Evolutionary conservation across 2,888 invertebrate species (phyloP).

Genomic region (Rhyacophila evoluta): DNA sequence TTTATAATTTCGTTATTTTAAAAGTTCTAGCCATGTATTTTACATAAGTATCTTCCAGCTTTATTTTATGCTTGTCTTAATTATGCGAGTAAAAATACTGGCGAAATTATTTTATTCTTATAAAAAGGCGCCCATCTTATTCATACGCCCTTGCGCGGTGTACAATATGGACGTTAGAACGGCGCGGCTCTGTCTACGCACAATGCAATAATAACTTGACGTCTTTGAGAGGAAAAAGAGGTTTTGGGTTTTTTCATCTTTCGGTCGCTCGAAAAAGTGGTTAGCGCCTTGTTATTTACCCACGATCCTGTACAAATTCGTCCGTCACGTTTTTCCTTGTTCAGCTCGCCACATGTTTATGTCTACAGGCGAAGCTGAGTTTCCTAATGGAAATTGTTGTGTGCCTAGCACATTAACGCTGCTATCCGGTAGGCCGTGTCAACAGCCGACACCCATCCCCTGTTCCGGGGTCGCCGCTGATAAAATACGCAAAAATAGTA

Average conservation of each 20-base stretch:
- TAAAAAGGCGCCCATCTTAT: too few species aligned
- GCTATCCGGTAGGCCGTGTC: not conserved
- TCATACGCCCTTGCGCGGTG: too few species aligned
- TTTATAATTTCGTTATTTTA: too few species aligned
- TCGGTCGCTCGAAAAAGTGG: not conserved
- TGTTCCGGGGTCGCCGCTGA: not conserved
- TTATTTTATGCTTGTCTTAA: too few species aligned
- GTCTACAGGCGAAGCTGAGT: not conserved
- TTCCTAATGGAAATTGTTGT: not conserved
- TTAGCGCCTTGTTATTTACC: not conserved
- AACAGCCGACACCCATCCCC: not conserved
- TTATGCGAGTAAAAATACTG: too few species aligned
- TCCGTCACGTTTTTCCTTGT: not conserved
- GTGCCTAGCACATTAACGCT: not conserved
- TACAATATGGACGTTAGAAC: too few species aligned
- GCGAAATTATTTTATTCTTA: too few species aligned
- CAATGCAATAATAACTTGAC: too few species aligned
- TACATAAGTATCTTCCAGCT: too few species aligned
- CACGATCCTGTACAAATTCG: slow-evolving; percentile 17
- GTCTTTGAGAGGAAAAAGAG: too few species aligned
- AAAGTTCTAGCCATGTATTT: too few species aligned
- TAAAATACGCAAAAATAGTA: not conserved
- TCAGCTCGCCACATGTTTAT: not conserved
- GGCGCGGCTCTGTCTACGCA: too few species aligned
- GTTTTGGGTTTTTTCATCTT: not conserved